Evolutionary conservation across 1,140 invertebrate species (phyloP).

Genomic region (Ridgeia piscesae): DNA sequence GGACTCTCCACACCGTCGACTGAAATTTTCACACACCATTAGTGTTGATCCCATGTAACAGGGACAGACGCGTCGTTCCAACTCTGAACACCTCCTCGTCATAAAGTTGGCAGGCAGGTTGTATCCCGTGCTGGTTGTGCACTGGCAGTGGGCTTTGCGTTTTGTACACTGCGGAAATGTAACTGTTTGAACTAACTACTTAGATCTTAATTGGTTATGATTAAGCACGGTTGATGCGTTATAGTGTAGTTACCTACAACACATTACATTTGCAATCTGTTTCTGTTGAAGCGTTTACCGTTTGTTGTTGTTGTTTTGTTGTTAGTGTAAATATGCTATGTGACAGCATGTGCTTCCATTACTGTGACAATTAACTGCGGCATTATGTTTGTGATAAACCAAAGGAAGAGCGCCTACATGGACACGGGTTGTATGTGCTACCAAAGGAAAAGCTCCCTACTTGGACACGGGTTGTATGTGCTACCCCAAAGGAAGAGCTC

Average conservation of each 20-base stretch:
- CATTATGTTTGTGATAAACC: too few relatives aligned
- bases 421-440: too few relatives aligned
- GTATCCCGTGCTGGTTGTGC: background rate
- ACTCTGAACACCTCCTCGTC: background rate
- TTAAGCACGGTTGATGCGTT: background rate
- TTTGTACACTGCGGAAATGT: background rate
- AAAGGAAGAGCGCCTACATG: too few relatives aligned
- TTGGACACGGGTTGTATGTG: too few relatives aligned
- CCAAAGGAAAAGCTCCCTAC: too few relatives aligned
- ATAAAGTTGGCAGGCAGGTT: background rate
- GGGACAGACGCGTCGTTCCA: background rate
- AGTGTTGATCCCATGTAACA: background rate
- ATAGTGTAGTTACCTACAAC: too few relatives aligned
- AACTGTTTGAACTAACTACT: background rate
- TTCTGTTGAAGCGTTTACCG: too few relatives aligned
- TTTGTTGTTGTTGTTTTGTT: background rate
- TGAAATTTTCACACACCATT: slow-evolving; percentile 14
- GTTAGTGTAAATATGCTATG: background rate
- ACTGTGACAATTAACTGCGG: background rate
- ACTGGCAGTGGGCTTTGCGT: background rate
- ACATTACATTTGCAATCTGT: too few relatives aligned
- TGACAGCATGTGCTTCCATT: background rate
- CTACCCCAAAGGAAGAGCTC: too few relatives aligned
- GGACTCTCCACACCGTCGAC: slow-evolving; percentile 14
- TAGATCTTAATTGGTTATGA: background rate